Conservation (phyloP, 2,797 vertebrate genomes). For the Macropodus opercularis region DNA sequence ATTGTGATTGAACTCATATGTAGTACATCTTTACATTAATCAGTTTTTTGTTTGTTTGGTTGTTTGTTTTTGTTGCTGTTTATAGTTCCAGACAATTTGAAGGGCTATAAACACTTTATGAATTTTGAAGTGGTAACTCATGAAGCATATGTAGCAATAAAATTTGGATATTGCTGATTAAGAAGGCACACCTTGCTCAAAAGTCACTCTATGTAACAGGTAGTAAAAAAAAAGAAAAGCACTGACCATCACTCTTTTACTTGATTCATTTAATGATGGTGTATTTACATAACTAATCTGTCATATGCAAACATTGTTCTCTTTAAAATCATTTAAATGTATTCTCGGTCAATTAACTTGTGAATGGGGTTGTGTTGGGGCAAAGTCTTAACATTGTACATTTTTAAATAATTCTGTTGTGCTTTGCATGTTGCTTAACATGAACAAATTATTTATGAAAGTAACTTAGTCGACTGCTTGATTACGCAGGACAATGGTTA, state of each 20-base stretch:
- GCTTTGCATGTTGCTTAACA: conserved; percentile 81
- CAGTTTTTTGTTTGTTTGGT: conserved; percentile 16
- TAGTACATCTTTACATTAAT: conserved; percentile 23
- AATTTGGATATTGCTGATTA: conserved; percentile 40
- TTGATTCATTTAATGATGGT: conserved; percentile 29
- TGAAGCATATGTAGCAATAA: conserved; percentile 80
- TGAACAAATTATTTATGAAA: conserved; percentile 76
- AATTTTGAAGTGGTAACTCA: conserved; percentile 46
- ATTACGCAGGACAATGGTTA: conserved; percentile 65
- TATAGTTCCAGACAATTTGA: conserved; percentile 60
- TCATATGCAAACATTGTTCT: conserved; percentile 56
- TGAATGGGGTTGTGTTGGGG: conserved; percentile 34
- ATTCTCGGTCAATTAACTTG: conserved; percentile 52
- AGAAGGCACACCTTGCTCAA: conserved; percentile 48
- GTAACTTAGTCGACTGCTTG: conserved; percentile 37
- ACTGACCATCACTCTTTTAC: conserved; percentile 66
- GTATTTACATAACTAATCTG: conserved; percentile 45
- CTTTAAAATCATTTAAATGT: conserved; percentile 66
- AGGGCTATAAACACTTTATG: conserved; percentile 77
- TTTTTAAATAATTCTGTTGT: conserved; percentile 64
- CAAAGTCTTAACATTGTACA: conserved; percentile 64
- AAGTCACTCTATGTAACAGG: conserved; percentile 73
- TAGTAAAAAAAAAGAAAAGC: conserved; percentile 76
- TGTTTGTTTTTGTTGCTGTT: conserved; percentile 36
- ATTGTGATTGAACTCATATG: conserved; percentile 23